Percentiles rank a stretch among this genome's conserved stretches.
Conservation (phyloP, 2,888 invertebrate species). For the Zygaena filipendulae region DNA sequence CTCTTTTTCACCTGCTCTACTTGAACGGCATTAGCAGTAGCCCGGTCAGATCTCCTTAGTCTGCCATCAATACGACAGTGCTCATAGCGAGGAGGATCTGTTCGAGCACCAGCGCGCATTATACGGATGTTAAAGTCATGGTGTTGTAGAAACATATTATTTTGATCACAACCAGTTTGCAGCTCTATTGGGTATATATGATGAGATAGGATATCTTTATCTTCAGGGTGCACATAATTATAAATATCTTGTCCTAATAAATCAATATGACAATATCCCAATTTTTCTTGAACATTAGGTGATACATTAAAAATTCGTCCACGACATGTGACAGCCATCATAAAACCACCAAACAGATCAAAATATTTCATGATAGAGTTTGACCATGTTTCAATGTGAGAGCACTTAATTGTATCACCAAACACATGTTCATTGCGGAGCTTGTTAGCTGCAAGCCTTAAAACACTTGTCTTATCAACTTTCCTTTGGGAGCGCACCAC, state of each 20-base stretch:
- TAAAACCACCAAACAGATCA: conserved; percentile 80
- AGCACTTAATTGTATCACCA: conserved; percentile 61
- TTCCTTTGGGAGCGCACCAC: conserved; percentile 84
- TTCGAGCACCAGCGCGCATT: conserved; percentile 75
- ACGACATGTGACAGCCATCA: conserved; percentile 80
- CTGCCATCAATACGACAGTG: conserved; percentile 76
- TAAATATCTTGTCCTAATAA: conserved; percentile 89
- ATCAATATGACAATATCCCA: conserved; percentile 90
- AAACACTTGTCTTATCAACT: conserved; percentile 91
- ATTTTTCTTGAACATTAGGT: conserved; percentile 82
- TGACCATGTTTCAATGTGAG: conserved; percentile 58
- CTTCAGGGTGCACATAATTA: conserved; percentile 85
- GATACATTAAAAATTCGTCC: conserved; percentile 90
- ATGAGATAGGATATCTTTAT: conserved; percentile 78
- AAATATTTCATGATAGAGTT: conserved; percentile 71
- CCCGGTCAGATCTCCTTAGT: conserved; percentile 67
- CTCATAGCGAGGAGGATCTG: conserved; percentile 78
- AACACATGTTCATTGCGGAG: conserved; percentile 82
- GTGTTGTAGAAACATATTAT: conserved; percentile 47
- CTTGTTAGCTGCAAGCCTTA: conserved; percentile 87
- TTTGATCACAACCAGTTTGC: conserved; percentile 37
- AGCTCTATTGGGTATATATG: conserved; percentile 72
- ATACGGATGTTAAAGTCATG: conserved; percentile 69
- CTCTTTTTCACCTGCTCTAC: conserved; percentile 60
- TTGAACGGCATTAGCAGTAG: conserved; percentile 59